Evolutionary conservation across 37 sponge, comb jelly and placozoan genomes (phyloP).

Genomic region (Ephydatia muelleri): DNA sequence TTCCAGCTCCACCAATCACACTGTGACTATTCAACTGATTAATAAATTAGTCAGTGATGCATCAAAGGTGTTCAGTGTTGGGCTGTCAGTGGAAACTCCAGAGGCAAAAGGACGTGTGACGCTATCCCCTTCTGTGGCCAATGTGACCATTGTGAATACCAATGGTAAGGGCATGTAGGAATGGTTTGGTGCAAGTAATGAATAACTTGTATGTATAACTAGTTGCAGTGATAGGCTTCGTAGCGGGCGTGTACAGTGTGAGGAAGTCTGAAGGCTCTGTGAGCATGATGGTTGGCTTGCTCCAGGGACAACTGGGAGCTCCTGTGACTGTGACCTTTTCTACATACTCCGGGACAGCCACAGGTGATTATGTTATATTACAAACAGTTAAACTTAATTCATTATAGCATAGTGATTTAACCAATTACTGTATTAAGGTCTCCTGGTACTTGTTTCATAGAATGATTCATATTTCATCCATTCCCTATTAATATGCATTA

Average conservation of each 20-base stretch:
- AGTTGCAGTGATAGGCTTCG: constrained; percentile 33
- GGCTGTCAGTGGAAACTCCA: neutral
- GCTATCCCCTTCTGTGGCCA: neutral
- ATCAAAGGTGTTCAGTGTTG: neutral
- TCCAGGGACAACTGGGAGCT: constrained; percentile 8
- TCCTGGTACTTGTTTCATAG: too few relatives aligned
- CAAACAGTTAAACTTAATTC: too few relatives aligned
- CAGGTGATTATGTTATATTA: neutral
- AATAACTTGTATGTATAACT: neutral
- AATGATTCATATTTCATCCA: too few relatives aligned
- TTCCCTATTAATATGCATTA: too few relatives aligned
- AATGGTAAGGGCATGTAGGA: neutral
- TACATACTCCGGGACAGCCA: constrained; percentile 16
- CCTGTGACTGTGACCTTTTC: neutral
- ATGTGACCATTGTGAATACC: neutral
- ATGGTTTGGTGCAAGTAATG: neutral
- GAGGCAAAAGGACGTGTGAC: neutral
- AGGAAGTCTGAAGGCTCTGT: constrained; percentile 11
- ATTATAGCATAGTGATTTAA: too few relatives aligned
- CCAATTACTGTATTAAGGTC: too few relatives aligned
- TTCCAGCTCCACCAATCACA: neutral
- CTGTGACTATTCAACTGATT: neutral
- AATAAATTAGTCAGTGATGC: neutral
- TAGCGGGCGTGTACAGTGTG: constrained; percentile 10
- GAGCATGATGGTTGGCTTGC: neutral